phyloP scores from a whole-genome alignment of 2,797 vertebrate genomes.

The Coranthus polyacanthus region DNA sequence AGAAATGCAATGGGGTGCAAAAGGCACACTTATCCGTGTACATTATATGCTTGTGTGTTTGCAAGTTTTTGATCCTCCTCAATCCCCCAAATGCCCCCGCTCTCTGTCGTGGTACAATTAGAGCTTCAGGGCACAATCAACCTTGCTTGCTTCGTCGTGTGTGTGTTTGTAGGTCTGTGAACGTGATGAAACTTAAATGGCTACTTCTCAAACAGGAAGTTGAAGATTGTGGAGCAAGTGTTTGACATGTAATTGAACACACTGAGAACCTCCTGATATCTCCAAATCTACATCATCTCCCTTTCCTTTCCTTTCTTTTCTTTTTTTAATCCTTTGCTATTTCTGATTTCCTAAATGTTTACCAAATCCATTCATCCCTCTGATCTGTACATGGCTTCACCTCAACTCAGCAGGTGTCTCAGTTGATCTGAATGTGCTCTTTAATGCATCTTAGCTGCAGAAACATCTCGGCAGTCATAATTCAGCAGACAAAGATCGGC shows the following conservation, averaged over 20 bases:
- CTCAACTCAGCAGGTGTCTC: conserved; percentile 40
- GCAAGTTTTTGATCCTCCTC: neutral
- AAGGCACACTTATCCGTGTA: neutral
- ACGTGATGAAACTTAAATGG: conserved; percentile 52
- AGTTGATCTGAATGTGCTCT: conserved; percentile 10
- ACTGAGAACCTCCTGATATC: conserved; percentile 34
- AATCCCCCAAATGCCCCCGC: conserved; percentile 11
- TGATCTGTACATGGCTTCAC: conserved; percentile 32
- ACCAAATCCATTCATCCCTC: conserved; percentile 33
- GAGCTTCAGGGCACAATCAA: conserved; percentile 16
- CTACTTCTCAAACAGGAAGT: conserved; percentile 56
- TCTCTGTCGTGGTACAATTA: conserved; percentile 17
- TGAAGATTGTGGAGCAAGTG: conserved; percentile 26
- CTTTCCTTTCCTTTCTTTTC: neutral
- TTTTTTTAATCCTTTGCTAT: conserved; percentile 17
- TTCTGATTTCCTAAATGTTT: conserved; percentile 29
- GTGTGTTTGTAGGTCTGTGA: neutral
- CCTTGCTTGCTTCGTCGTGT: too few species aligned
- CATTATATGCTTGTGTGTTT: neutral
- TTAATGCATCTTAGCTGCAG: conserved; percentile 20
- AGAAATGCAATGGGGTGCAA: neutral
- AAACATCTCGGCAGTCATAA: conserved; percentile 17
- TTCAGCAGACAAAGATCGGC: conserved; percentile 38
- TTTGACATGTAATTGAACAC: conserved; percentile 30
- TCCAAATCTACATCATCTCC: conserved; percentile 13